Evolutionary conservation across 2,888 invertebrate genomes (phyloP), one percentile per base, ranked within the genome.

Genomic region (Saturnia pavonia): DNA sequence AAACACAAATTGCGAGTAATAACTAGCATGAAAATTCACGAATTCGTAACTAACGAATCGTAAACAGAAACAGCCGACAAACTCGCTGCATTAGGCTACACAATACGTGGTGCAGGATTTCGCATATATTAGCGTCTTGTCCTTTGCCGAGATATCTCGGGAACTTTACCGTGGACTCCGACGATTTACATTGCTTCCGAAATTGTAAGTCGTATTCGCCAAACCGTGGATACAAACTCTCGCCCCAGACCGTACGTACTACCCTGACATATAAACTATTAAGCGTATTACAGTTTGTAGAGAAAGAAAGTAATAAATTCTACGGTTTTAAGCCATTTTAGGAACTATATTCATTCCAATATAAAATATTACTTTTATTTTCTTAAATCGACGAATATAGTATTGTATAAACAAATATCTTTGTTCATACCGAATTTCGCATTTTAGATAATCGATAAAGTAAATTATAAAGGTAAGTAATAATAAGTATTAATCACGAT

Each of bases 91-190:
- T 90, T 90, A 91, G 88, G 85, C 87, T 87, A 91, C 91, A 92
- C 91, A 92, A 92, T 90, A 91, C 90, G 89, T 88, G 85, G 84
- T 88, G 88, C 90, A 87, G 89, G 88, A 90, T 91, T 89, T 89
- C 85, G 88, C 91, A 93, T 93, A 92, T 88, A 93, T 93, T 93
- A 93, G 85, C 91, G 90, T 92, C 91, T 91, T 90, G 92, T 93
- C 93, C 92, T 91, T 91, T 89, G 88, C 90, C 88, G 84, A 91
- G 91, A 89, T 91, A 89, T 91, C 91, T 89, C 85, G 83, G 82
- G 82, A 91, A 93, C 87, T 92, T 92, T 79, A 88, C 83, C 88
- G 85, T 85, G 83, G 85, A 85, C 80, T 80, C 83, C 85, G 86
- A 88, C 91, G 89, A 93, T 92, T 93, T 93, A 92, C 92, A 92